phyloP scores from a whole-genome alignment of 2,888 invertebrate genomes.

The Dorcus hopei region DNA sequence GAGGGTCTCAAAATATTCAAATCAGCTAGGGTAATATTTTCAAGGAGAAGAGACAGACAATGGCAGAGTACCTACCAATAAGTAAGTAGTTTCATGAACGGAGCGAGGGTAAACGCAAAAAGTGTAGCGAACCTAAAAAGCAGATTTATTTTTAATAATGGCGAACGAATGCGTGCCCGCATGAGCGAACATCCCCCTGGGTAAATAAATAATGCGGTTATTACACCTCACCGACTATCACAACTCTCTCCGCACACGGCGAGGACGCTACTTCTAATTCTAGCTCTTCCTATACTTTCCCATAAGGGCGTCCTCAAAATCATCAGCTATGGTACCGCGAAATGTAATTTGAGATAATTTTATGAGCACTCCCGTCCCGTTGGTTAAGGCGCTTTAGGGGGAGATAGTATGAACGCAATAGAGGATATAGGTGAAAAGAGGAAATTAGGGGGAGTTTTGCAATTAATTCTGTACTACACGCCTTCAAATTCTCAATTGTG shows the following conservation, averaged over 20 bases:
- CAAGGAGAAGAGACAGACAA: too few relatives aligned
- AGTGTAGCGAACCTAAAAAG: slow-evolving; percentile 22
- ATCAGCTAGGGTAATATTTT: too few relatives aligned
- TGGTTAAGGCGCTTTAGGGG: slow-evolving; percentile 45
- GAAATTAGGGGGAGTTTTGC: slow-evolving; percentile 19
- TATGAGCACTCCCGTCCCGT: slow-evolving; percentile 44
- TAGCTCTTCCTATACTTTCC: background rate
- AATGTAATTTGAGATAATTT: slow-evolving; percentile 47
- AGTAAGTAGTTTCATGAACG: background rate
- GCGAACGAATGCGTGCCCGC: slow-evolving; percentile 42
- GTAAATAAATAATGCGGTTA: slow-evolving; percentile 51
- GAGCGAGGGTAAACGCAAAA: background rate
- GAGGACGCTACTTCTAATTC: slow-evolving; percentile 6
- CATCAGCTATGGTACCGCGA: slow-evolving; percentile 17
- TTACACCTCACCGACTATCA: slow-evolving; percentile 45
- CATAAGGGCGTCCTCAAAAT: slow-evolving; percentile 1
- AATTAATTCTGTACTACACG: background rate
- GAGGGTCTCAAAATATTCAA: too few relatives aligned
- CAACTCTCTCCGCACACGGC: slow-evolving; percentile 16
- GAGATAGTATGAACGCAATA: slow-evolving; percentile 37
- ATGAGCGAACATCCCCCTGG: slow-evolving; percentile 41
- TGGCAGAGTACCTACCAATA: too few relatives aligned
- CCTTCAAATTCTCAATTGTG: too few relatives aligned
- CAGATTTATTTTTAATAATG: slow-evolving; percentile 49
- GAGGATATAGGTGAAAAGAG: slow-evolving; percentile 35